Conservation (phyloP, 1,140 invertebrate genomes). For the Brachionus asplanchnoidis region DNA sequence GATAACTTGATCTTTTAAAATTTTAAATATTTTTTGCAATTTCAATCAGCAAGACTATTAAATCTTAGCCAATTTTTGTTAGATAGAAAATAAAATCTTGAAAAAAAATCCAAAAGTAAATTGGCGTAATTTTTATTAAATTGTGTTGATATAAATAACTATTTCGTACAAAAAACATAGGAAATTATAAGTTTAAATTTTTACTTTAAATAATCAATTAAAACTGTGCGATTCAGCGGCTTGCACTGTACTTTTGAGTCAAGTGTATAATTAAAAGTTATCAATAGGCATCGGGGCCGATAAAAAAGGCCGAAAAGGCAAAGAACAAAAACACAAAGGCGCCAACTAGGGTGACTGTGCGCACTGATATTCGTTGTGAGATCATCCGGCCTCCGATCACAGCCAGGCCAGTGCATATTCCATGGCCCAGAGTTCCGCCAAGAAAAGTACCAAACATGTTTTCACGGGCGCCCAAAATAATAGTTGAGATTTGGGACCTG, state of each 20-base stretch:
- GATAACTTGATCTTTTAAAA: too few species aligned
- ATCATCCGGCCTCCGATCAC: slow-evolving; percentile 91
- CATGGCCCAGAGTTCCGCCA: slow-evolving; percentile 86
- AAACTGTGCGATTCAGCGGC: neutral
- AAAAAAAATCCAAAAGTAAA: neutral
- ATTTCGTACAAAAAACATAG: neutral
- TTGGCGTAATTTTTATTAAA: neutral
- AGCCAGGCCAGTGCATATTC: slow-evolving; percentile 87
- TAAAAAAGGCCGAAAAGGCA: slow-evolving; percentile 78
- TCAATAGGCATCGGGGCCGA: slow-evolving; percentile 48
- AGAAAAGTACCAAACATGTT: slow-evolving; percentile 84
- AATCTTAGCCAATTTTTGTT: neutral
- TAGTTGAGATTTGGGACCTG: slow-evolving; percentile 89
- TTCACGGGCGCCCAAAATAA: slow-evolving; percentile 83
- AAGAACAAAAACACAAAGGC: slow-evolving; percentile 87
- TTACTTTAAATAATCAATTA: neutral
- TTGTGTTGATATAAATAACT: neutral
- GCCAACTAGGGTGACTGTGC: slow-evolving; percentile 86
- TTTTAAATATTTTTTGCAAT: neutral
- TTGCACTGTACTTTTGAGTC: neutral
- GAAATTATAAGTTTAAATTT: neutral
- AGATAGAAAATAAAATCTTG: neutral
- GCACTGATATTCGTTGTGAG: slow-evolving; percentile 87
- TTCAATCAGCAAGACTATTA: neutral
- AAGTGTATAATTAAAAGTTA: neutral